These are phyloP conservation scores for Lamellibrachia satsuma DNA, from an alignment of 2,888 invertebrate species.

Conservation along the genomic window DNA sequence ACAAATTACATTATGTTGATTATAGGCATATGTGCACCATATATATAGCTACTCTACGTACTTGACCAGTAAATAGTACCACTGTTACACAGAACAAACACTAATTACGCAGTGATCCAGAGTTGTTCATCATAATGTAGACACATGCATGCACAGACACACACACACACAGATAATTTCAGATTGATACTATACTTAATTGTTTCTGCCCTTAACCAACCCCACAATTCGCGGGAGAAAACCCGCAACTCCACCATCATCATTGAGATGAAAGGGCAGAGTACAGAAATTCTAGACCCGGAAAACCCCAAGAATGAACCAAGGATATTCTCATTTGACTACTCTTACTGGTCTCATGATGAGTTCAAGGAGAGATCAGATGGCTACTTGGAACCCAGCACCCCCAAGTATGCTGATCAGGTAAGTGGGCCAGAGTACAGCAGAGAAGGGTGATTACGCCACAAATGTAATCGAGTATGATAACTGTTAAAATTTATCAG, in stretches of 20 bases:
- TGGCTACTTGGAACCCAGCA: constrained; percentile 54
- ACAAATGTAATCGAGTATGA: no score
- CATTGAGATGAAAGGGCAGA: constrained; percentile 51
- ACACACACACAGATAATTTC: no score
- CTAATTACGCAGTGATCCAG: no score
- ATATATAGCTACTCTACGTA: no score
- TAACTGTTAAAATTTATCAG: no score
- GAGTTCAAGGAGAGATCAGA: constrained; percentile 51
- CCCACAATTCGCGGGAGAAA: constrained; percentile 57
- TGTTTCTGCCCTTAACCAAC: constrained; percentile 19
- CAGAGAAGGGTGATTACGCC: neutral
- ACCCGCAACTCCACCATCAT: constrained; percentile 55
- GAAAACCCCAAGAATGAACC: constrained; percentile 45
- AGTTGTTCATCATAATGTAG: no score
- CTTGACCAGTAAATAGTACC: no score
- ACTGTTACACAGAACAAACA: no score
- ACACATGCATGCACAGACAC: no score
- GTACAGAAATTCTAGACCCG: constrained; percentile 53
- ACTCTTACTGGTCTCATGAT: constrained; percentile 64
- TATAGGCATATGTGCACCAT: no score
- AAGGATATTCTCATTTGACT: constrained; percentile 59
- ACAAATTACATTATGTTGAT: no score
- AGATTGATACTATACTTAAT: neutral
- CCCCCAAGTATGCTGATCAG: constrained; percentile 60
- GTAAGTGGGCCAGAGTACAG: constrained; percentile 36